Conservation (phyloP, 2,113 vertebrate species). For the Tragelaphus imberbis region DNA sequence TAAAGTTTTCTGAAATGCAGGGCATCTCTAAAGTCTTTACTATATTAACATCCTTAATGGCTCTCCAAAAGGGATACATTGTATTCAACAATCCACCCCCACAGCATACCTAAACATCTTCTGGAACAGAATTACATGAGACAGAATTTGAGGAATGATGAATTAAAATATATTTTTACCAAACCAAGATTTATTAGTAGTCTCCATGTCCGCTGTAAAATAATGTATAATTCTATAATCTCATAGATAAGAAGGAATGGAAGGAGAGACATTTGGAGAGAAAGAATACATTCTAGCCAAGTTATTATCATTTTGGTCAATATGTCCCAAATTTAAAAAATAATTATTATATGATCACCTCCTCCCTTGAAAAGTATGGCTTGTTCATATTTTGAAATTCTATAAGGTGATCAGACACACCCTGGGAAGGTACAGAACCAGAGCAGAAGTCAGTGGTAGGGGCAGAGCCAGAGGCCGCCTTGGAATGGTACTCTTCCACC, state of each 20-base stretch:
- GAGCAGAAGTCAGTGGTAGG: not conserved
- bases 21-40: not conserved
- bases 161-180: not conserved
- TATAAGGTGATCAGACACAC: not conserved
- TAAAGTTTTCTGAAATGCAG: not conserved
- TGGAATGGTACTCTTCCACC: not conserved
- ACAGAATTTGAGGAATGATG: not conserved
- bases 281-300: not conserved
- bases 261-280: not conserved
- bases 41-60: not conserved
- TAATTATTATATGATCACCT: not conserved
- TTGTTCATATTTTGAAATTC: constrained; percentile 8
- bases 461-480: not conserved
- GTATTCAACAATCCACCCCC: not conserved
- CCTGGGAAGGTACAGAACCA: not conserved
- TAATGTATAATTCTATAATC: not conserved
- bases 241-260: not conserved
- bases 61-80: not conserved
- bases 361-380: not conserved
- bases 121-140: not conserved
- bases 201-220: not conserved
- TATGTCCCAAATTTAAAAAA: not conserved
- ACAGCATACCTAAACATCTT: not conserved
- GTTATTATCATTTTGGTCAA: not conserved
- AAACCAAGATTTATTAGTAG: not conserved